Conservation (phyloP, 2,113 vertebrate genomes). For the Bettongia penicillata region DNA sequence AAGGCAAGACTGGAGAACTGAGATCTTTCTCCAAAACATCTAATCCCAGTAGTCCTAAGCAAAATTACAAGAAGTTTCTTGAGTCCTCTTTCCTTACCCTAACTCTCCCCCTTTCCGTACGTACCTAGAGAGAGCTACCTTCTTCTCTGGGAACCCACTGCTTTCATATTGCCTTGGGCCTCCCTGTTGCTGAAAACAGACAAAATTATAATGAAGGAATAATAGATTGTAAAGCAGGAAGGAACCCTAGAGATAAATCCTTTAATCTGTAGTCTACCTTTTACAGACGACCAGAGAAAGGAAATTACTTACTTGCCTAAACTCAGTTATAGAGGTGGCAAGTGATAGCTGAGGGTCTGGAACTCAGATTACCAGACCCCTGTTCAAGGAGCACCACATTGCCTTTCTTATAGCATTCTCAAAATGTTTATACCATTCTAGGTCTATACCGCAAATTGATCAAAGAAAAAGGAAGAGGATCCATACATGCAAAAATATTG, state of each 20-base stretch:
- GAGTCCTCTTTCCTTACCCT: not conserved
- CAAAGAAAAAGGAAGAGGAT: not conserved
- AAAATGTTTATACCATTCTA: not conserved
- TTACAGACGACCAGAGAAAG: not conserved
- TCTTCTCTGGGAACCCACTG: not conserved
- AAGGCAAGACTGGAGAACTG: not conserved
- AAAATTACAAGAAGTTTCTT: not conserved
- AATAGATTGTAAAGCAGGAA: not conserved
- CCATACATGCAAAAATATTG: not conserved
- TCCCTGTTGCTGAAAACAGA: not conserved
- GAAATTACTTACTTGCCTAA: not conserved
- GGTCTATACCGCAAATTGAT: not conserved
- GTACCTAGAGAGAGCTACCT: too few species aligned
- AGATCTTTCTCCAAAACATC: not conserved
- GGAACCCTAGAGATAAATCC: not conserved
- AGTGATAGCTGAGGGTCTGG: not conserved
- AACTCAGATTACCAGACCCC: not conserved
- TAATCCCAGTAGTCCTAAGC: not conserved
- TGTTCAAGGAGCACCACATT: not conserved
- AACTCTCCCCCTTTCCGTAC: not conserved
- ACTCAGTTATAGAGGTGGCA: not conserved
- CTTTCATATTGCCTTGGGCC: not conserved
- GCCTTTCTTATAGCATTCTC: not conserved
- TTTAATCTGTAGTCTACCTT: not conserved
- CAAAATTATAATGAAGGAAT: not conserved